Evolutionary conservation across 1,140 invertebrate genomes (phyloP), one percentile per base, ranked within the genome.

Genomic region (Drosophila pseudoananassae): DNA sequence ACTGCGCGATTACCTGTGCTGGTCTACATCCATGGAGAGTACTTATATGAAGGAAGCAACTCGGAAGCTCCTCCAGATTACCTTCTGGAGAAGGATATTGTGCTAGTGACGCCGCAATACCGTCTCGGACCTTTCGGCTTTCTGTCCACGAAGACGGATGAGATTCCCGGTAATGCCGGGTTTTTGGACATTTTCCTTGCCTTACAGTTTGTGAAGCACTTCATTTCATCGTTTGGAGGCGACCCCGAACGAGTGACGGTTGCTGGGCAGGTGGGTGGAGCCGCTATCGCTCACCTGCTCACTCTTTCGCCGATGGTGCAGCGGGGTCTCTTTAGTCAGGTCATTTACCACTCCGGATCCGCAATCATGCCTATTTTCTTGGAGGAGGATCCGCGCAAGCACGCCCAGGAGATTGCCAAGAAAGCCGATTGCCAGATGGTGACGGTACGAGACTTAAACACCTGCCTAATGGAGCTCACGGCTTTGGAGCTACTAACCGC

Each of bases 81-180:
- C 76, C 90, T 98, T 1, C 92, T 97, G 2, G 95, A 96, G 58
- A 93, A 94, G 57, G 95, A 97, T 70, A 92, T 97, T 0, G 92
- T 98, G 12, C 92, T 97, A 0, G 96, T 98, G 6, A 95, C 95
- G 0, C 92, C 95, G 0, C 97, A 98, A 90, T 98, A 97, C 88
- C 94, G 97, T 88, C 93, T 96, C 46, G 94, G 93, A 12, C 92
- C 93, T 0, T 92, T 94, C 56, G 93, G 93, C 79, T 93, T 94
- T 76, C 82, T 94, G 63, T 94, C 90, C 4, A 94, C 92, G 69
- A 93, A 90, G 76, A 92, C 92, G 36, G 92, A 91, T 75, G 93
- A 81, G 89, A 93, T 93, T 4, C 95, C 95, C 1, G 95, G 95
- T 8, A 96, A 96, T 91, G 93, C 93, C 25, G 96, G 95, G 0